Percentiles rank a stretch among this genome's conserved stretches.
phyloP scores from a whole-genome alignment of 2,113 vertebrate species.

The Hemibagrus wyckioides region DNA sequence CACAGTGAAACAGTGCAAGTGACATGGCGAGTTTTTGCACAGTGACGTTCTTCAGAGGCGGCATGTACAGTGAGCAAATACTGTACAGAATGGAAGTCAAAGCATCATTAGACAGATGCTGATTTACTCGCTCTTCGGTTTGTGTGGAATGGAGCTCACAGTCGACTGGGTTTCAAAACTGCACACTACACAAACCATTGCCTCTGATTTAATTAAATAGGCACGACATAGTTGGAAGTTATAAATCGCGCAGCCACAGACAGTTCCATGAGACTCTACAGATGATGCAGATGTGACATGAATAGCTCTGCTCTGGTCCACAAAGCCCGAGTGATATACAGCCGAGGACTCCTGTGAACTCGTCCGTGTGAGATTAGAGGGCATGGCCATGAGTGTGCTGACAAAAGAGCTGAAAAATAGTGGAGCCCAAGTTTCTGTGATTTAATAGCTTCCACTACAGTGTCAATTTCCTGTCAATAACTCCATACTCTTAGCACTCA shows the following conservation, averaged over 20 bases:
- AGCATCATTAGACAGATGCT: constrained; percentile 33
- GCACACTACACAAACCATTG: constrained; percentile 3
- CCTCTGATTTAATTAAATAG: constrained; percentile 40
- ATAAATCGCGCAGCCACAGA: background rate
- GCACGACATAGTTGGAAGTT: background rate
- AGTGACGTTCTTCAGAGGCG: background rate
- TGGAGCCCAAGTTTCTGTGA: background rate
- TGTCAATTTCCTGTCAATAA: constrained; percentile 22
- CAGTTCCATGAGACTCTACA: background rate
- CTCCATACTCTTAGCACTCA: background rate
- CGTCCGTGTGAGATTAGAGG: background rate
- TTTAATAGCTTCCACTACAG: constrained; percentile 12
- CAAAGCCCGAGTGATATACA: constrained; percentile 4
- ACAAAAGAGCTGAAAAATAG: background rate
- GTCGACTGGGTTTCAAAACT: background rate
- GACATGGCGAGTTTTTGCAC: constrained; percentile 14
- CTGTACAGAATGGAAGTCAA: constrained; percentile 32
- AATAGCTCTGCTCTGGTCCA: background rate
- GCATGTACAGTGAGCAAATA: constrained; percentile 14
- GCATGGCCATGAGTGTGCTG: background rate
- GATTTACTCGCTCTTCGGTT: constrained; percentile 27
- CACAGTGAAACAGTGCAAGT: constrained; percentile 13
- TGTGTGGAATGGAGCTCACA: background rate
- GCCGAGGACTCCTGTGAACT: background rate
- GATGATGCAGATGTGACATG: constrained; percentile 8